phyloP scores from a whole-genome alignment of 2,888 invertebrate species.

The Nycteola revayana region DNA sequence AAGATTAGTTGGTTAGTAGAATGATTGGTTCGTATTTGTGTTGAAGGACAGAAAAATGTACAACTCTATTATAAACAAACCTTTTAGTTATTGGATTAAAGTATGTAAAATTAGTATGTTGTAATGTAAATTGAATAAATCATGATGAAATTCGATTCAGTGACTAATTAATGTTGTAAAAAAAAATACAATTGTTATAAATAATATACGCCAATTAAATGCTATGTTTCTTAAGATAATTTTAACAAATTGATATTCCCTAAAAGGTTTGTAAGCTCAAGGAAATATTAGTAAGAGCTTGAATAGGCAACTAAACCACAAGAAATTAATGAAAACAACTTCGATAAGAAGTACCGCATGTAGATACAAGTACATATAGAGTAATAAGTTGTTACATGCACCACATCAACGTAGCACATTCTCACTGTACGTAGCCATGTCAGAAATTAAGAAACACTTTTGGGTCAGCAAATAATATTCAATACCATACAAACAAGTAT shows the following conservation, averaged over 20 bases:
- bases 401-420: slow-evolving; percentile 62
- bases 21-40: slow-evolving; percentile 27
- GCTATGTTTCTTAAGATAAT: no score
- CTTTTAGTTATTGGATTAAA: slow-evolving; percentile 1
- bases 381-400: slow-evolving; percentile 53
- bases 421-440: slow-evolving; percentile 59
- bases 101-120: no score
- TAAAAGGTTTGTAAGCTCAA: slow-evolving; percentile 20
- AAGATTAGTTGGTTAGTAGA: slow-evolving; percentile 17
- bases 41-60: slow-evolving; percentile 14
- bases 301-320: slow-evolving; percentile 30
- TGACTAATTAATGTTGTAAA: no score
- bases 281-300: slow-evolving; percentile 11
- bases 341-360: slow-evolving; percentile 29
- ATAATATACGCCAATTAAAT: no score
- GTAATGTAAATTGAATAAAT: no score
- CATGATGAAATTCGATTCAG: no score
- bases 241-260: no score
- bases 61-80: slow-evolving; percentile 5
- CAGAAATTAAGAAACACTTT: slow-evolving; percentile 42
- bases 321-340: slow-evolving; percentile 29
- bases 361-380: slow-evolving; percentile 36
- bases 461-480: slow-evolving; percentile 47
- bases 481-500: slow-evolving; percentile 40
- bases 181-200: no score